Evolutionary conservation across 2,888 invertebrate genomes (phyloP), one percentile per base, ranked within the genome.

Genomic region (Tetragnatha montana): DNA sequence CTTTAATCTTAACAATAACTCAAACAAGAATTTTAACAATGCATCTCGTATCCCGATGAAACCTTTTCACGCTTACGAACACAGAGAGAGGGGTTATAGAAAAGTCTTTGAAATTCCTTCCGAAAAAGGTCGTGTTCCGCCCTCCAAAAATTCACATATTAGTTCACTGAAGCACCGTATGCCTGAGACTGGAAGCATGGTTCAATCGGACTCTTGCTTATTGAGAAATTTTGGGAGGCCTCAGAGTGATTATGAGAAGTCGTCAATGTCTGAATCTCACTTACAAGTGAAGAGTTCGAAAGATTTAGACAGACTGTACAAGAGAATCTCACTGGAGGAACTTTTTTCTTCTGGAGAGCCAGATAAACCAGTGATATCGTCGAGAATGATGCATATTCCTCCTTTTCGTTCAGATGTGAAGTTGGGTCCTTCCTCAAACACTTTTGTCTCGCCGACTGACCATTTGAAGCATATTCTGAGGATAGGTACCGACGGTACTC

Each of bases 401-500:
- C 19, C 22, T 10, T 8, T 12, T 8, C 7, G 17, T 7, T 14
- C 12, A 68, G 49, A 49, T 17, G 6, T 0, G 0, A 10, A 17
- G 68, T 3, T 60, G 71, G 17, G 17, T 49, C n/a, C 68, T n/a
- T 6, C 8, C 12, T 60, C 69, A 8, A 68, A 6, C 49, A 47
- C 14, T 22, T 70, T 69, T 6, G 50, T 22, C 8, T 76, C 84
- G 4, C 74, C 84, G 8, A 69, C 88, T 35, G 84, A 80, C 60
- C 88, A 89, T 35, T 22, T 89, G 35, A 89, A 89, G 51, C 35
- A 80, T 17, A 69, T 89, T 70, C 76, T 89, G 17, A 73, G 69
- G 35, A 89, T 89, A 12, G 81, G 82, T 17, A 17, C 12, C 14
- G 17, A 60, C 10, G 12, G 17, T 6, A 10, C 60, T 0, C 60